phyloP scores from a whole-genome alignment of 2,113 vertebrate species.

The Perca schrenkii region DNA sequence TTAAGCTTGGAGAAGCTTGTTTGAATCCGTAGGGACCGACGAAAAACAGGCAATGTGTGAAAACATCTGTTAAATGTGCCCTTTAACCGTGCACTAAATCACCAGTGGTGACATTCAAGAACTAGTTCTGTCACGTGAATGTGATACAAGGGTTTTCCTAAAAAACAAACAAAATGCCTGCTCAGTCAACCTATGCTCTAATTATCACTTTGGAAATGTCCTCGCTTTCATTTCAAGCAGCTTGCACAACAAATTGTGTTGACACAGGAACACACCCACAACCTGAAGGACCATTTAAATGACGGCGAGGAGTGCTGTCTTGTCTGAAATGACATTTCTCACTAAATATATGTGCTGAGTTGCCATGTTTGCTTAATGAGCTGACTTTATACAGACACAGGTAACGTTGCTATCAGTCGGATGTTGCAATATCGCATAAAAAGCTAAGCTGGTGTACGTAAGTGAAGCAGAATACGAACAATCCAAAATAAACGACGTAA shows the following conservation, averaged over 20 bases:
- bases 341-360: neutral
- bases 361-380: neutral
- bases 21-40: neutral
- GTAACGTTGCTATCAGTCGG: neutral
- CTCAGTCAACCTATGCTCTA: slow-evolving; percentile 24
- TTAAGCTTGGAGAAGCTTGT: slow-evolving; percentile 1
- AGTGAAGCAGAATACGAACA: neutral
- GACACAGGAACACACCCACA: slow-evolving; percentile 31
- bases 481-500: neutral
- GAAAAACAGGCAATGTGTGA: neutral
- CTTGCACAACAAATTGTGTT: slow-evolving; percentile 28
- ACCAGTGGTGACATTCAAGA: neutral
- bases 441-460: neutral
- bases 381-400: neutral
- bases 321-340: neutral
- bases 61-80: neutral
- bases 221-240: slow-evolving; percentile 28
- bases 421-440: neutral
- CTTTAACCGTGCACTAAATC: slow-evolving; percentile 11
- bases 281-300: neutral
- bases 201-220: slow-evolving; percentile 28
- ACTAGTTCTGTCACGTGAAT: neutral
- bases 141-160: neutral
- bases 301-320: neutral
- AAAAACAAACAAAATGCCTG: neutral